phyloP scores from a whole-genome alignment of 2,888 invertebrate genomes.

The Hirtodrosophila duncani region DNA sequence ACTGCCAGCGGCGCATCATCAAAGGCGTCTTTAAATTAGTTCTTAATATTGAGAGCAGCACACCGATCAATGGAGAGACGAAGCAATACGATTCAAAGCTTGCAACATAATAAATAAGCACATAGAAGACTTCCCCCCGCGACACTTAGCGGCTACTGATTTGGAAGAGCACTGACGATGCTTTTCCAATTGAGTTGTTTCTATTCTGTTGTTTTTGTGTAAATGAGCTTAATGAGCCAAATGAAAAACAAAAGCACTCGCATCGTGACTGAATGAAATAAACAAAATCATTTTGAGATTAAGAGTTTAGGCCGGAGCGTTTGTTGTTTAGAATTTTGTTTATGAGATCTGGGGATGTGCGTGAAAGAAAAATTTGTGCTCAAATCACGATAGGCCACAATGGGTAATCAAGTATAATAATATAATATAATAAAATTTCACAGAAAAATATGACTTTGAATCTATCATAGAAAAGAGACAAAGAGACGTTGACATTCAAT shows the following conservation, averaged over 20 bases:
- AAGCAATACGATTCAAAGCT: conserved; percentile 1
- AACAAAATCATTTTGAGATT: conserved; percentile 65
- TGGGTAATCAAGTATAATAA: too few species aligned
- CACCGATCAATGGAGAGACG: conserved; percentile 34
- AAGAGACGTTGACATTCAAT: too few species aligned
- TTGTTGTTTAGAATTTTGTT: conserved; percentile 35
- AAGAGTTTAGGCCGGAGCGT: conserved; percentile 30
- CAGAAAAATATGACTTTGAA: too few species aligned
- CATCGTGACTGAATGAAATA: conserved; percentile 51
- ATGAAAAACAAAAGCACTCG: conserved; percentile 37
- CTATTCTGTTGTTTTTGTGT: conserved; percentile 25
- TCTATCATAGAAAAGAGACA: too few species aligned
- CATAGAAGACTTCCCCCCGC: conserved; percentile 29
- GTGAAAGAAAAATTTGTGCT: too few species aligned
- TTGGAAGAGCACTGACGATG: conserved; percentile 10
- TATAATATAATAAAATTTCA: too few species aligned
- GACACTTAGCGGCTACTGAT: conserved; percentile 9
- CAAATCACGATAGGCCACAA: too few species aligned
- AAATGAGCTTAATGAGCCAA: conserved; percentile 57
- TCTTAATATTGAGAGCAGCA: conserved; percentile 46
- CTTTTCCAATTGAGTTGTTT: conserved; percentile 38
- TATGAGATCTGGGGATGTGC: too few species aligned
- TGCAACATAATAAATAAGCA: conserved; percentile 45
- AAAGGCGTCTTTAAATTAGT: conserved; percentile 63
- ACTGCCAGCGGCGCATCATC: conserved; percentile 42